Evolutionary conservation across 2,888 invertebrate genomes (phyloP).

Genomic region (Homarus gammarus): DNA sequence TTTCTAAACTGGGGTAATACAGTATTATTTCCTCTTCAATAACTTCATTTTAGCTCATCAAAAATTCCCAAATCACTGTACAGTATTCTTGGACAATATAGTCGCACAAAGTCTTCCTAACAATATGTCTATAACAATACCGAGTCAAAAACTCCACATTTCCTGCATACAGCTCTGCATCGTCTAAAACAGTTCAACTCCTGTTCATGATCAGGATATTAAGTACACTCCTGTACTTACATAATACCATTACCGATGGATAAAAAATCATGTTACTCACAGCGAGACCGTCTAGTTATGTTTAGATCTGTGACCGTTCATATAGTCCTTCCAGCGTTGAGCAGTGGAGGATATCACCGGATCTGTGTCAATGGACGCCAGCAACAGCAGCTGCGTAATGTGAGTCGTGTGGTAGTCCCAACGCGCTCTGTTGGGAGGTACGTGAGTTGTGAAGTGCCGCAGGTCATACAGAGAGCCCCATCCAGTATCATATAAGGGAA

Average conservation of each 20-base stretch:
- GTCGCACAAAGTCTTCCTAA: background rate
- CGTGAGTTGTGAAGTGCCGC: slow-evolving; percentile 92
- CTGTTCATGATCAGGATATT: background rate
- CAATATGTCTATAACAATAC: background rate
- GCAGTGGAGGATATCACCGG: slow-evolving; percentile 90
- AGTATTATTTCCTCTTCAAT: background rate
- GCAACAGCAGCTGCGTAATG: slow-evolving; percentile 90
- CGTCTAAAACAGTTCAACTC: background rate
- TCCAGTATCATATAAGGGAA: slow-evolving; percentile 96
- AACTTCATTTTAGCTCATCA: background rate
- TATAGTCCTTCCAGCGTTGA: slow-evolving; percentile 95
- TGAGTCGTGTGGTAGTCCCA: slow-evolving; percentile 99
- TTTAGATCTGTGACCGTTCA: slow-evolving; percentile 95
- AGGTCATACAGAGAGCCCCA: slow-evolving; percentile 97
- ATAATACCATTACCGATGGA: background rate
- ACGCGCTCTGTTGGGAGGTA: slow-evolving; percentile 95
- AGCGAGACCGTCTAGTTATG: slow-evolving; percentile 86
- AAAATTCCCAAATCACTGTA: slow-evolving; percentile 8
- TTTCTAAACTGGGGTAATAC: background rate
- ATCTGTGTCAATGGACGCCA: slow-evolving; percentile 87
- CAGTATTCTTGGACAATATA: background rate
- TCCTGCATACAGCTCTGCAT: background rate
- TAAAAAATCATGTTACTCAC: background rate
- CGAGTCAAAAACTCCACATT: background rate
- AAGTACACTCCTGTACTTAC: background rate